Evolutionary conservation across 35 echinoderm and acorn worm genomes (phyloP).

Genomic region (Holothuria glaberrima): DNA sequence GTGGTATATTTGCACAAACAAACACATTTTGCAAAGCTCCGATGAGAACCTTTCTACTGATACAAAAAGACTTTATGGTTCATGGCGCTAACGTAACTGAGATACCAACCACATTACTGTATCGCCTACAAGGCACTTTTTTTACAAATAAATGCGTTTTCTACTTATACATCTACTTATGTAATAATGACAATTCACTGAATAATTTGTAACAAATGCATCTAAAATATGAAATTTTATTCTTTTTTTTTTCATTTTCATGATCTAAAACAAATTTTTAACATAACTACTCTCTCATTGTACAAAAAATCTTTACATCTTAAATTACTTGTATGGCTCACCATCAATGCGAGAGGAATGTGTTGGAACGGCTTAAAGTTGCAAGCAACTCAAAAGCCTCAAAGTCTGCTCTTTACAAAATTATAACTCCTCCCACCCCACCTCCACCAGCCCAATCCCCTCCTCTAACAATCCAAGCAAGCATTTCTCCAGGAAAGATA

Average conservation of each 20-base stretch:
- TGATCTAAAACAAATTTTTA: background rate
- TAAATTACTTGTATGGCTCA: too few relatives aligned
- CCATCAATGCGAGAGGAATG: too few relatives aligned
- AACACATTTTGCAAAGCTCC: background rate
- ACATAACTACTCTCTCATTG: background rate
- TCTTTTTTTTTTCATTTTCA: background rate
- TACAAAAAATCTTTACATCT: too few relatives aligned
- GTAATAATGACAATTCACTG: background rate
- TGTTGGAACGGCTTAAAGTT: too few relatives aligned
- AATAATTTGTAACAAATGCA: background rate
- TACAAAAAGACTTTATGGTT: background rate
- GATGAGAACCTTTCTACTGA: background rate
- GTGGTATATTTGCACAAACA: background rate
- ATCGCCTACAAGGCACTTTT: conserved; percentile 48
- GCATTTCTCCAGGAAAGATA: too few relatives aligned
- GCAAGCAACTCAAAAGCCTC: too few relatives aligned
- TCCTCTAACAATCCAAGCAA: too few relatives aligned
- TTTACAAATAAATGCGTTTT: background rate
- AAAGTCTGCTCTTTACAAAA: too few relatives aligned
- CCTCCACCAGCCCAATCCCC: too few relatives aligned
- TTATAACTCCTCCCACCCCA: too few relatives aligned
- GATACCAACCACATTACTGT: background rate
- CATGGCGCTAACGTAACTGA: too few relatives aligned
- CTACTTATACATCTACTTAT: background rate
- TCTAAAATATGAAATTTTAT: background rate